Evolutionary conservation across 2,888 invertebrate genomes (phyloP), one percentile per base, ranked within the genome.

Genomic region (Acanthococcus lagerstroemiae): DNA sequence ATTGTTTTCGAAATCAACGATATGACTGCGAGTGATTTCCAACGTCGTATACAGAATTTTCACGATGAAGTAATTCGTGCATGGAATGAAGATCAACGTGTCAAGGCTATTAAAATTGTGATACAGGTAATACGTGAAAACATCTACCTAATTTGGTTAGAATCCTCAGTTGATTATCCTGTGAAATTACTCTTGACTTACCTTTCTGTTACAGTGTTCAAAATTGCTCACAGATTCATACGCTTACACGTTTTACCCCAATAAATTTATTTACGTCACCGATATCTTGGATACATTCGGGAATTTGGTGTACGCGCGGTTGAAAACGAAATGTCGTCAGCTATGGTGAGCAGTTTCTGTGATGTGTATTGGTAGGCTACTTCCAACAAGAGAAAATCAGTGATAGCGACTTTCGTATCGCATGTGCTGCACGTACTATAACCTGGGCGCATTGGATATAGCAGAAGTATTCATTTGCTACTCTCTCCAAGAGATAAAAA

Each of bases 201-300:
- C n/a, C 15, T 48, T 55, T 66, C 58, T 66, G 58, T 74, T 76
- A 22, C 75, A 96, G 81, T 95, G 95, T 78, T 90, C 95, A 44
- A 95, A 96, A 78, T 80, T 96, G 72, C 78, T 99, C 65, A 86
- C 90, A 1, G 94, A 95, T 75, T 87, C 90, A 3, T 86, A 85
- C 67, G 94, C 91, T 0, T 84, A 95, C 74, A 88, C 89, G 72
- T 99, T 97, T 78, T 99, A 97, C 79, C 97, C 97, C 0, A 95
- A 95, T 77, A 96, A 97, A 79, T 99, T 95, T 82, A 92, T 95
- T 37, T 81, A 97, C 17, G 87, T 97, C 65, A 95, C 95, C 12
- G 96, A 99, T 76, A 90, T 96, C 71, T 80, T 99, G 71, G 95
- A 97, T 76, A 90, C 88, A 70, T 97, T 99, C 80, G 93, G 93